Conservation (phyloP, 2,797 vertebrate species). For the Rhynchonycteris naso region DNA sequence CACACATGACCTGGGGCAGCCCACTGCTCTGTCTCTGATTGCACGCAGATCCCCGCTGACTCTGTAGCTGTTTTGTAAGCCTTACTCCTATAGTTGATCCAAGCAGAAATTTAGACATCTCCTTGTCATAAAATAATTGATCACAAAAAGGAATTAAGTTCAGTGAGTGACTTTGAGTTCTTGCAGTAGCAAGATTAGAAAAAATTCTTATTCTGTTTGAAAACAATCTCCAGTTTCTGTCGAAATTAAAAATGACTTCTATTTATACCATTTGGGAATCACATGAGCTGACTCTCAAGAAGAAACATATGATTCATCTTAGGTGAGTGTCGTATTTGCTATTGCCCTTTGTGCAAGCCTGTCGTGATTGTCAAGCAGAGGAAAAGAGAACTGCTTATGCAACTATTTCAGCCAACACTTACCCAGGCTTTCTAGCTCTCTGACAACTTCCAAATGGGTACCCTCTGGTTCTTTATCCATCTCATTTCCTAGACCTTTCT, state of each 20-base stretch:
- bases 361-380: neutral
- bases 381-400: neutral
- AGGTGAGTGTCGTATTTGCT: neutral
- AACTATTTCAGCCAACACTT: neutral
- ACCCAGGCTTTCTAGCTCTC: neutral
- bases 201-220: constrained; percentile 25
- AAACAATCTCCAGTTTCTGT: constrained; percentile 42
- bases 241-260: constrained; percentile 55
- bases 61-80: neutral
- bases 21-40: neutral
- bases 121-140: constrained; percentile 50
- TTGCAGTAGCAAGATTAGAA: constrained; percentile 11
- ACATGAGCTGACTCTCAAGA: neutral
- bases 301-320: neutral
- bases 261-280: constrained; percentile 13
- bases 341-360: neutral
- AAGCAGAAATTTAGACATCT: constrained; percentile 52
- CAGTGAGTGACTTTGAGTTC: constrained; percentile 30
- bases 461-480: neutral
- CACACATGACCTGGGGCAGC: rapidly evolving
- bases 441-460: neutral
- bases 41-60: neutral
- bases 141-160: constrained; percentile 51
- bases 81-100: neutral
- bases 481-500: neutral